phyloP scores from a whole-genome alignment of 2,888 invertebrate genomes.

The Eupithecia vulgata region DNA sequence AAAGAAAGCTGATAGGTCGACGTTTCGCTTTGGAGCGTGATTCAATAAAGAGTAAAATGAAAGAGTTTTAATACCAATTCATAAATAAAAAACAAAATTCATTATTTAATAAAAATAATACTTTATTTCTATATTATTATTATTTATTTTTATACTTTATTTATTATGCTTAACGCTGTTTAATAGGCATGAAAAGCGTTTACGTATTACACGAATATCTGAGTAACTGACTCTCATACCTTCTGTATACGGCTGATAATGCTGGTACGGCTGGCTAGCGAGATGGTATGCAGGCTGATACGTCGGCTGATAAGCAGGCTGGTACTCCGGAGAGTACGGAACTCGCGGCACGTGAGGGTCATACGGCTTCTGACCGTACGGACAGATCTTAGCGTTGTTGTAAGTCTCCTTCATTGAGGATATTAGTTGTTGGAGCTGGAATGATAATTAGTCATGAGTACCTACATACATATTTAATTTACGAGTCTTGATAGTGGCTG shows the following conservation, averaged over 20 bases:
- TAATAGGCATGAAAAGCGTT: neutral
- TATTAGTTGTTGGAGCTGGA: conserved; percentile 88
- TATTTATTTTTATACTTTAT: too few relatives aligned
- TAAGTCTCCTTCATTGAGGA: conserved; percentile 92
- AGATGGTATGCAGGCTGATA: conserved; percentile 39
- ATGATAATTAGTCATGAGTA: conserved; percentile 34
- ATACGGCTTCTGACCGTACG: conserved; percentile 83
- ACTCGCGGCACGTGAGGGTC: conserved; percentile 69
- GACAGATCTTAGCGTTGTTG: conserved; percentile 88
- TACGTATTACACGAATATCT: neutral
- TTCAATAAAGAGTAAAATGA: too few relatives aligned
- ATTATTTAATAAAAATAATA: too few relatives aligned
- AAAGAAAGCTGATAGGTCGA: too few relatives aligned
- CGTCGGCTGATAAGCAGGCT: conserved; percentile 45
- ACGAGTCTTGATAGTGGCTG: neutral
- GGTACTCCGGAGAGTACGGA: conserved; percentile 48
- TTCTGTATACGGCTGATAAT: conserved; percentile 66
- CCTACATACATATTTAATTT: neutral
- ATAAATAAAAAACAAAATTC: neutral
- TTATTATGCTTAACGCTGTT: neutral
- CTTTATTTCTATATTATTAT: too few relatives aligned
- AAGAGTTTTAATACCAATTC: too few relatives aligned
- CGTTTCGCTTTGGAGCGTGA: too few relatives aligned
- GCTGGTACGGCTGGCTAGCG: conserved; percentile 64
- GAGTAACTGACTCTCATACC: conserved; percentile 7